Evolutionary conservation across 2,888 invertebrate species (phyloP).

Genomic region (Xylophagus ater): DNA sequence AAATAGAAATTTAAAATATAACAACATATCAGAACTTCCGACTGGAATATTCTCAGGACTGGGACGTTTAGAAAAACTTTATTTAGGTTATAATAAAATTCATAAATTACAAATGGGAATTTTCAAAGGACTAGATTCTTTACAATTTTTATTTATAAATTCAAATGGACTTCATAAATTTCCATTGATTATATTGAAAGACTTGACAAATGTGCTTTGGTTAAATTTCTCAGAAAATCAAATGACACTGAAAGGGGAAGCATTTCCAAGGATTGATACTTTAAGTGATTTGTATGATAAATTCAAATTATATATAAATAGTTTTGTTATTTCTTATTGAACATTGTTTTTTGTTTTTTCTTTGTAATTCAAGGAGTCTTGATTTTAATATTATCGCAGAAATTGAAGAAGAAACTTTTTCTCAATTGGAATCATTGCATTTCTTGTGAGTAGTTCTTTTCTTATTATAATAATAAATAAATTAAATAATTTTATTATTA

Average conservation of each 20-base stretch:
- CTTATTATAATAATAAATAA: no score
- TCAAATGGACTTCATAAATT: slow-evolving; percentile 40
- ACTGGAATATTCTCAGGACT: slow-evolving; percentile 28
- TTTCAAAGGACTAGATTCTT: slow-evolving; percentile 36
- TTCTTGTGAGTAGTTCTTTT: slow-evolving; percentile 45
- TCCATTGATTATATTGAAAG: slow-evolving; percentile 37
- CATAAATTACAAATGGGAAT: slow-evolving; percentile 33
- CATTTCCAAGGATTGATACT: slow-evolving; percentile 39
- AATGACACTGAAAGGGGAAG: slow-evolving; percentile 38
- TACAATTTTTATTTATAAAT: slow-evolving; percentile 41
- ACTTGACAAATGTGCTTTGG: slow-evolving; percentile 37
- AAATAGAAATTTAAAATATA: slow-evolving; percentile 30
- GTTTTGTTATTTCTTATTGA: slow-evolving; percentile 6
- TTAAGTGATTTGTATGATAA: slow-evolving; percentile 42
- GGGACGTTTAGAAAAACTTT: slow-evolving; percentile 27
- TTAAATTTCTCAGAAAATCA: slow-evolving; percentile 42
- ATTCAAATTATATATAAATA: neutral
- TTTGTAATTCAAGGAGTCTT: slow-evolving; percentile 34
- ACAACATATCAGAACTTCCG: slow-evolving; percentile 35
- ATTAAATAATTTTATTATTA: no score
- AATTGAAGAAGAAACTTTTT: slow-evolving; percentile 40
- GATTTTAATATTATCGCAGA: slow-evolving; percentile 39
- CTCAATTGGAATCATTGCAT: slow-evolving; percentile 37
- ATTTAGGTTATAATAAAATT: slow-evolving; percentile 30
- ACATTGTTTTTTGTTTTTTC: slow-evolving; percentile 2